Base-by-base conservation (phyloP, 2,113 vertebrate genomes). In the Phasianus colchicus region DNA sequence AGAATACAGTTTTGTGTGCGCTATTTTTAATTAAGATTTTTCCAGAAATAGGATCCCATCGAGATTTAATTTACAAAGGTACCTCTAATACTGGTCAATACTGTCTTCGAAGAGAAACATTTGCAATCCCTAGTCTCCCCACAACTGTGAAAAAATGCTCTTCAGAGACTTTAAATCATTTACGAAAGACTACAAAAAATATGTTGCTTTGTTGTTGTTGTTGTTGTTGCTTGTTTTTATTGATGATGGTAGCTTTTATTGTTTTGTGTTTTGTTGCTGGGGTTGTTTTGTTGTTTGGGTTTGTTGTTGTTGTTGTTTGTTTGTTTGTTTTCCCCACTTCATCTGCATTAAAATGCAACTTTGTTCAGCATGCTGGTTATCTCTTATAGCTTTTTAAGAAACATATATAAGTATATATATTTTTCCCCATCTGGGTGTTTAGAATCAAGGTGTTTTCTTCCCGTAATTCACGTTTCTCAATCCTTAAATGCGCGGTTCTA, bases 1-100 rank as follows among this genome's bases (percentile, higher is more conserved):
- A 88, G 54, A 79, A 65, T 70, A 88, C 61, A 65, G 30, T 84
- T 95, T 79, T 69, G 42, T 83, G 45, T 36, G 42, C 1, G 6
- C 73, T 93, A 75, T 95, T 88, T 96, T 83, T 95, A 95, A 95
- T 94, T 89, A 85, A 91, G 88, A 63, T 74, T 91, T 86, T 93
- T 92, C 83, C 86, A 84, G 92, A 93, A 95, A 90, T 91, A 95
- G 79, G 76, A 83, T 71, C 55, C 55, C 64, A 45, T 58, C 11
- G 66, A 93, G 80, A 82, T 84, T 89, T 86, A 66, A 93, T 92
- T 93, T 93, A 40, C 29, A 7, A 71, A 89, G 82, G 64, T 66
- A 76, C 64, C 87, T 92, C 81, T 80, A 65, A 65, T 9, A 15
- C 52, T 78, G 86, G 55, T 83, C 93, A 92, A 89, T 94, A 74